Evolutionary conservation across 2,113 vertebrate species (phyloP), one percentile per base, ranked within the genome.

Genomic region (Microcebus jonahi): DNA sequence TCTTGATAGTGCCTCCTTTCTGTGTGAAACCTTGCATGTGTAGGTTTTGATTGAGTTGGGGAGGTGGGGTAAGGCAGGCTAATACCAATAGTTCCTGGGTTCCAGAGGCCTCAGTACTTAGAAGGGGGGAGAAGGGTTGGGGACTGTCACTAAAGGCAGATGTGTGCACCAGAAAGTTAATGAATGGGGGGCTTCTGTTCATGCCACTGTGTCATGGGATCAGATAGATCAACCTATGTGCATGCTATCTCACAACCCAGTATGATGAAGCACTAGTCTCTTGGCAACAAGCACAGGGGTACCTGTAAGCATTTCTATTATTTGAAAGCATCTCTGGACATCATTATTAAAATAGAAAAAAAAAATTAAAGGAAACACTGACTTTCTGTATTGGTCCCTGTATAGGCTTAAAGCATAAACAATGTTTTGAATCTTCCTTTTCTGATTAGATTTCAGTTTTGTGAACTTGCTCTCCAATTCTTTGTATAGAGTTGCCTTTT

Each of bases 361-460:
- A 79, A 36, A 85, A 36, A 42, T 50, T 7, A 84, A 84, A 67
- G 10, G 18, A 70, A 89, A 80, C 36, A 68, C 31, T 82, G 91
- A 93, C 77, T 86, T 94, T 88, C 34, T 45, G 3, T 39, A 27
- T 55, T 89, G 70, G 21, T 88, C 70, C 79, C 61, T 76, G 17
- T 77, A 36, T 31, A 94, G n/a, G 31, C 48, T 91, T 92, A 73
- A 88, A 88, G 76, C 83, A 81, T 70, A 91, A 89, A 88, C 27
- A 77, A 45, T 57, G 76, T 73, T 96, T 94, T 68, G 81, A 87
- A 88, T 94, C 94, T 97, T 80, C 59, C 73, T 55, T 86, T 70
- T 92, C 55, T 82, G 81, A 96, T 96, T 88, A 94, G 65, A 77
- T 94, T 96, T 92, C 31, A 77, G 65, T 67, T 91, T 95, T 88